Base-by-base conservation (phyloP, 2,113 vertebrate species). In the Rattus rattus region DNA sequence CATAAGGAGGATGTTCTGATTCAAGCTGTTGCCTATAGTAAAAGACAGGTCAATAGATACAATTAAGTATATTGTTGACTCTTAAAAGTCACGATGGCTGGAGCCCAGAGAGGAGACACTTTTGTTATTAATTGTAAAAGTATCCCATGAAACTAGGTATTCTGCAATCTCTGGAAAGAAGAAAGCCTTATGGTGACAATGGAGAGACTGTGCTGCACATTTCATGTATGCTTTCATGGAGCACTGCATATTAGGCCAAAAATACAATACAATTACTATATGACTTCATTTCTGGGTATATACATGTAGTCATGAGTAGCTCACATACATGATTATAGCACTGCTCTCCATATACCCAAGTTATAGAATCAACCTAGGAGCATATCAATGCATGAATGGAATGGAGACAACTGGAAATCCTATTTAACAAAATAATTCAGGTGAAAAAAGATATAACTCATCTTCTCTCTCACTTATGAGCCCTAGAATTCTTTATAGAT, bases 1-100 rank as follows among this genome's bases (percentile, higher is more conserved):
- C 36, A 73, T 19, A 36, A 81, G 59, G 43, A 77, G 56, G 49
- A 94, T 92, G 11, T 89, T 96, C 52, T 26, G 67, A 90, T 87
- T 83, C n/a, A 72, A 54, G 33, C 30, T 30, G 39, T 88, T 96
- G 65, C 7, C 67, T 13, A 75, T 30, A 81, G 79, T 85, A 69
- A 80, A 54, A 59, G 33, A 7, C 54, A 61, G 20, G 36, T 59
- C 56, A 81, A 13, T 56, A 81, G 52, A 63, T 84, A 43, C 22
- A 84, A 59, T 56, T 43, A 85, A 63, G 33, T 63, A 30, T 19
- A 36, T 26, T 81, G 36, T 56, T 26, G 61, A 28, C 39, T 61
- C 33, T 52, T 85, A 43, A 47, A 63, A 65, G 61, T 85, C 83
- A 67, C 47, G 26, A 65, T 83, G 73, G 22, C 63, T 88, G 59